Conservation (phyloP, 2,888 invertebrate genomes). For the Andrena camellia region DNA sequence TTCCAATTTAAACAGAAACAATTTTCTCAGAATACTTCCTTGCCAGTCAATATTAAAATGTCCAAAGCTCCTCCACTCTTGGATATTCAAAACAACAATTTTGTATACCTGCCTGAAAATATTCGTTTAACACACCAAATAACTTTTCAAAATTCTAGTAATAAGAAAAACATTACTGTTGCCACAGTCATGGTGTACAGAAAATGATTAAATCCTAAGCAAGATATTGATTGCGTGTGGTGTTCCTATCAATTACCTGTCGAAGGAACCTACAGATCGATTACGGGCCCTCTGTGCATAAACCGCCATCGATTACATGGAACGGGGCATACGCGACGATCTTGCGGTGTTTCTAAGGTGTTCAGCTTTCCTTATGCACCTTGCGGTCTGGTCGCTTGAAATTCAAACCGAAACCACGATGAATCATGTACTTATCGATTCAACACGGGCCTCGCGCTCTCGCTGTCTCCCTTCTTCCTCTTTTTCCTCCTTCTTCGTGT, state of each 20-base stretch:
- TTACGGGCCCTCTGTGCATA: constrained; percentile 9
- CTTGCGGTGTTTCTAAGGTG: constrained; percentile 56
- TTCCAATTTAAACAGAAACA: too few relatives aligned
- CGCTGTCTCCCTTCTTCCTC: constrained; percentile 56
- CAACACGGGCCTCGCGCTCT: constrained; percentile 69
- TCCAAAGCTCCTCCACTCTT: too few relatives aligned
- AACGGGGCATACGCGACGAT: constrained; percentile 23
- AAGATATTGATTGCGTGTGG: not conserved
- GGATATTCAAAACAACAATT: too few relatives aligned
- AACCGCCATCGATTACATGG: constrained; percentile 41
- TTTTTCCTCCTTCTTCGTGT: constrained; percentile 43
- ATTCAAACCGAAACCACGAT: constrained; percentile 80
- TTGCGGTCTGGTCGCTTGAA: constrained; percentile 72
- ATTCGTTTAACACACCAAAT: too few relatives aligned
- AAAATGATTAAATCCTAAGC: not conserved
- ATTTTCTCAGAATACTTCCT: too few relatives aligned
- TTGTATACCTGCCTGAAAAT: too few relatives aligned
- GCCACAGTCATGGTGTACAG: too few relatives aligned
- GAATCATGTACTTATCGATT: constrained; percentile 83
- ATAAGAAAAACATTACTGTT: too few relatives aligned
- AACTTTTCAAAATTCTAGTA: too few relatives aligned
- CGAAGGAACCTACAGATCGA: constrained; percentile 8
- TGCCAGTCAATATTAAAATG: too few relatives aligned
- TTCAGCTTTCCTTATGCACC: constrained; percentile 50
- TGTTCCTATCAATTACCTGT: not conserved